Percentiles rank a stretch among this genome's conserved stretches.
These are phyloP conservation scores for Meteorus cinctellus DNA, from an alignment of 2,888 invertebrate species.

Conservation along the genomic window DNA sequence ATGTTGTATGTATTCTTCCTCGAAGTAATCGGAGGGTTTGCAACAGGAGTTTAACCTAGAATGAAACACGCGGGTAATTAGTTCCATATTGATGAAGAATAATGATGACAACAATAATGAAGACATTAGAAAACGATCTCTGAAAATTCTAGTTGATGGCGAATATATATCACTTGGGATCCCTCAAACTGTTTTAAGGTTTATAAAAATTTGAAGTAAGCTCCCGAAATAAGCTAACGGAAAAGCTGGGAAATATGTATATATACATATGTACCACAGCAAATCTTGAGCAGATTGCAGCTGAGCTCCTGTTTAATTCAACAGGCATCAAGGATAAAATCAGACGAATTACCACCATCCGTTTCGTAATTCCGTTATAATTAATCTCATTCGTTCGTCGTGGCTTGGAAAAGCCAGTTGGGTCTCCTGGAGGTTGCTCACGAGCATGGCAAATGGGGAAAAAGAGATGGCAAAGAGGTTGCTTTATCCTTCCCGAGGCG, in stretches of 20 bases:
- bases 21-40: too few species aligned
- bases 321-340: slow-evolving; percentile 40
- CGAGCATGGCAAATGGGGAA: slow-evolving; percentile 29
- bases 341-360: slow-evolving; percentile 45
- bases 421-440: slow-evolving; percentile 26
- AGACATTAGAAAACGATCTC: too few species aligned
- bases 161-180: too few species aligned
- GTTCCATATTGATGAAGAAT: slow-evolving; percentile 13
- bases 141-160: too few species aligned
- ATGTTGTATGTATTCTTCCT: background rate
- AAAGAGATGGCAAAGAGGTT: slow-evolving; percentile 33
- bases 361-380: slow-evolving; percentile 46
- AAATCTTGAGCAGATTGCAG: slow-evolving; percentile 35
- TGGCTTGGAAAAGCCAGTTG: slow-evolving; percentile 24
- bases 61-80: slow-evolving; percentile 36
- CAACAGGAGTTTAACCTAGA: too few species aligned
- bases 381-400: slow-evolving; percentile 44
- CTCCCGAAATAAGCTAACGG: background rate
- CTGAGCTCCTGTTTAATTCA: slow-evolving; percentile 40
- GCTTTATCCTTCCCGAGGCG: slow-evolving; percentile 36
- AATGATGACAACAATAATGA: slow-evolving; percentile 22
- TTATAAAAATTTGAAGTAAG: too few species aligned
- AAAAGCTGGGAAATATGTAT: background rate
- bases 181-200: too few species aligned
- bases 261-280: slow-evolving; percentile 18